These are phyloP conservation scores for Mesopsocus fuscifrons DNA, from an alignment of 2,888 invertebrate species.

Conservation along the genomic window DNA sequence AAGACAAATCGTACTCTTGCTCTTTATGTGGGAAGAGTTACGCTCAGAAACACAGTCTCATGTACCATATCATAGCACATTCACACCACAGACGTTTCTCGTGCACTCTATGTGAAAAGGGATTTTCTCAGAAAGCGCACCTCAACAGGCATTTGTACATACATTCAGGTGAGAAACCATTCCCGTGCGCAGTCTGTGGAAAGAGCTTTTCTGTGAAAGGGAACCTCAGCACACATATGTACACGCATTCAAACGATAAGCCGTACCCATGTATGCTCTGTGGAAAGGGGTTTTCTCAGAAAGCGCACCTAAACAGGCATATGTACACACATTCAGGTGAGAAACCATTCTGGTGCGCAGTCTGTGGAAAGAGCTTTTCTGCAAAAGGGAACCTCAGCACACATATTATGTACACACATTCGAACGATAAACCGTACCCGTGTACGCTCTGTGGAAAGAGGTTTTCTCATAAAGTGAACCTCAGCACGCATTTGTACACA, in stretches of 20 bases:
- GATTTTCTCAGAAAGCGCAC: background rate
- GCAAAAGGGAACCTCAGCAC: background rate
- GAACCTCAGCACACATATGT: background rate
- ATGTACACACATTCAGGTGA: background rate
- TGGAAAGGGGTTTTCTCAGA: background rate
- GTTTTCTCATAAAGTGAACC: slow-evolving; percentile 1
- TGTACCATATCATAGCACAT: background rate
- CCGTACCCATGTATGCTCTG: background rate
- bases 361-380: background rate
- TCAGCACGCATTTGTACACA: background rate
- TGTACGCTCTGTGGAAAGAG: slow-evolving; percentile 4
- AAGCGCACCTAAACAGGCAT: background rate
- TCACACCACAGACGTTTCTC: background rate
- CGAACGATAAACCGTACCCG: background rate
- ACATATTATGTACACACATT: background rate
- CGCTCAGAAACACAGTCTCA: no score
- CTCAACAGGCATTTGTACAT: background rate
- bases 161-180: background rate
- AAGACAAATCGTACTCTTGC: no score
- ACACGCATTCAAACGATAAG: background rate
- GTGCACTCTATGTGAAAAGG: background rate
- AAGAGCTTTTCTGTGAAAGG: background rate
- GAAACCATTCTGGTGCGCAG: background rate
- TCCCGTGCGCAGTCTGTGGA: background rate
- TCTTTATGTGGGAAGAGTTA: no score